Base-by-base conservation (phyloP, 2,888 invertebrate genomes). In the Macaria notata region DNA sequence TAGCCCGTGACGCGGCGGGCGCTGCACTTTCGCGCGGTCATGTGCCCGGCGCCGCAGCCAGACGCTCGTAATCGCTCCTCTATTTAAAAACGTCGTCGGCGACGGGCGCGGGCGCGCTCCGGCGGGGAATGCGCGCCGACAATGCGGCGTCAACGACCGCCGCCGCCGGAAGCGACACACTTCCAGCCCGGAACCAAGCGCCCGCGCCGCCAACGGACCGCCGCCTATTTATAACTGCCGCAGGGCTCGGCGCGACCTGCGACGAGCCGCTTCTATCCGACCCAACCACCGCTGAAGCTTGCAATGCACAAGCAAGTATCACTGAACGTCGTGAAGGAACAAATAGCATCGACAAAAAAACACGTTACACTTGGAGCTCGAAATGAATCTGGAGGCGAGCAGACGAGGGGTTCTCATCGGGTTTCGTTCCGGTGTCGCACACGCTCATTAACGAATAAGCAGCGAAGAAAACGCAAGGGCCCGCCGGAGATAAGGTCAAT, bases 161-260 rank as follows among this genome's bases (percentile, higher is more conserved):
- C 77, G 79, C 79, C 84, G 80, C 79, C 90, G 90, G 90, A 90
- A 91, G 86, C 88, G 88, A 81, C 88, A 86, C 86, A 89, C 89
- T 90, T 89, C 89, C 89, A 89, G 88, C 88, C 89, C 90, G 90
- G 90, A 91, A 91, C 87, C 83, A 80, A 80, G 81, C 84, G 82
- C 87, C 81, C 82, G 86, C 86, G 88, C 84, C 88, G n/a, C 89
- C 87, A 88, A 89, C 88, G 89, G 89, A 88, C 83, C 79, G 83
- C 70, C 56, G 75, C 67, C 83, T 90, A 89, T 88, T 88, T 86
- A 88, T 89, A 89, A 78, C 75, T 76, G 66, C 63, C 75, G 75
- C 78, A 81, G 78, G 79, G 78, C 59, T 46, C 50, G 54, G 45
- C 45, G 30, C 49, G 72, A 72, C 71, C 66, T 68, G 72, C 41